These are phyloP conservation scores for Enteromius radiatus DNA, from an alignment of 2,797 vertebrate genomes.

Conservation along the genomic window DNA sequence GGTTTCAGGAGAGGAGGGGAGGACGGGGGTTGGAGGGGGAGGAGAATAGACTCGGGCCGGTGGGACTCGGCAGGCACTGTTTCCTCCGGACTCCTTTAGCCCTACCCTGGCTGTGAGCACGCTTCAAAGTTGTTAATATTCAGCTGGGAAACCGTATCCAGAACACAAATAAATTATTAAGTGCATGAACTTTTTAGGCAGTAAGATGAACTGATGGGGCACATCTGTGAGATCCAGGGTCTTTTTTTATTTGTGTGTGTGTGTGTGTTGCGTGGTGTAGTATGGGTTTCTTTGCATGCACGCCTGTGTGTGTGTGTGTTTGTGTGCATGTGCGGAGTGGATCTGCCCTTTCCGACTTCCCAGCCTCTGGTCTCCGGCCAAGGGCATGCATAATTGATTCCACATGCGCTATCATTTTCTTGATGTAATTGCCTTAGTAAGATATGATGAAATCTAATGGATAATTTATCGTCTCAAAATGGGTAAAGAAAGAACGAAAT, in stretches of 20 bases:
- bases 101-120: constrained; percentile 86
- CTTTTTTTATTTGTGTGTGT: constrained; percentile 76
- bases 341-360: constrained; percentile 91
- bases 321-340: constrained; percentile 77
- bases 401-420: constrained; percentile 96
- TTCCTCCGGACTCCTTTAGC: constrained; percentile 84
- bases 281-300: constrained; percentile 50
- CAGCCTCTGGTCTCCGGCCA: constrained; percentile 94
- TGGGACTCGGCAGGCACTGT: constrained; percentile 77
- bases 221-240: constrained; percentile 93
- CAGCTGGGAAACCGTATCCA: constrained; percentile 98
- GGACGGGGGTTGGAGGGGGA: constrained; percentile 38
- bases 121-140: constrained; percentile 99
- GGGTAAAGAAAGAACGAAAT: constrained; percentile 81
- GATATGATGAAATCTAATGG: constrained; percentile 99
- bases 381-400: constrained; percentile 99
- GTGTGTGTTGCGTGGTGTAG: constrained; percentile 44
- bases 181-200: constrained; percentile 99
- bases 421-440: constrained; percentile 98
- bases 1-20: constrained; percentile 61
- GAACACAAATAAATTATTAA: constrained; percentile 99
- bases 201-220: constrained; percentile 99
- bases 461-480: constrained; percentile 92
- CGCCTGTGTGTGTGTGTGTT: constrained; percentile 35
- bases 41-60: constrained; percentile 64